These are phyloP conservation scores for Xanthorhoe spadicearia DNA, from an alignment of 2,888 invertebrate species.

Conservation along the genomic window DNA sequence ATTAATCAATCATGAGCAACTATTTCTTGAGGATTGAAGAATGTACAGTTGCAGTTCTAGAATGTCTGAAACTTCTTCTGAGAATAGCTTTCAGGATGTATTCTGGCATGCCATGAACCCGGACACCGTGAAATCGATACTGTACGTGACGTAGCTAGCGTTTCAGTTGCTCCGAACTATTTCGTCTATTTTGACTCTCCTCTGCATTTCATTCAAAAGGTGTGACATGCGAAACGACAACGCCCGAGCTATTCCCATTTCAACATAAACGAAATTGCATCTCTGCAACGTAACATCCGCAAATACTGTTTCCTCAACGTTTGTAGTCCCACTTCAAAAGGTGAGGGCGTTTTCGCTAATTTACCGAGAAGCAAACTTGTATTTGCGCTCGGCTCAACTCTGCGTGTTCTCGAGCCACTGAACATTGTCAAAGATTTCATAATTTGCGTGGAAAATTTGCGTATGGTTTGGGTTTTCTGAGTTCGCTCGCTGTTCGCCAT, in stretches of 20 bases:
- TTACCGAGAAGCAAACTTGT: conserved; percentile 48
- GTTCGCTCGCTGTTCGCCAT: conserved; percentile 29
- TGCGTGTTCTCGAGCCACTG: conserved; percentile 7
- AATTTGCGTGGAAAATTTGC: conserved; percentile 9
- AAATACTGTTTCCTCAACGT: conserved; percentile 56
- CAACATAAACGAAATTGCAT: conserved; percentile 50
- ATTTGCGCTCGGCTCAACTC: conserved; percentile 37
- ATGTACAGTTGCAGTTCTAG: neutral
- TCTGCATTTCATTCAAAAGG: conserved; percentile 25
- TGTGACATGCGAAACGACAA: conserved; percentile 30
- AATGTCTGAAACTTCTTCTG: neutral
- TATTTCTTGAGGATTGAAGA: neutral
- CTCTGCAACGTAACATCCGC: conserved; percentile 49
- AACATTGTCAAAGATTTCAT: conserved; percentile 24
- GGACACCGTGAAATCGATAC: conserved; percentile 8
- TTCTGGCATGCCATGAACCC: conserved; percentile 28
- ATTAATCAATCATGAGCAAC: conserved; percentile 20
- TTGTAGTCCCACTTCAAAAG: conserved; percentile 54
- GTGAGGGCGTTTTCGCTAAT: conserved; percentile 57
- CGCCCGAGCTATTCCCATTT: conserved; percentile 47
- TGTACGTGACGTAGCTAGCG: conserved; percentile 27
- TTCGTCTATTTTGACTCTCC: conserved; percentile 11
- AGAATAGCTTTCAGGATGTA: conserved; percentile 26
- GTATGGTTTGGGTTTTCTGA: conserved; percentile 30
- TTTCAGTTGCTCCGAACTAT: conserved; percentile 14